phyloP scores from a whole-genome alignment of 1,140 invertebrate species.

The Archivesica marissinica region DNA sequence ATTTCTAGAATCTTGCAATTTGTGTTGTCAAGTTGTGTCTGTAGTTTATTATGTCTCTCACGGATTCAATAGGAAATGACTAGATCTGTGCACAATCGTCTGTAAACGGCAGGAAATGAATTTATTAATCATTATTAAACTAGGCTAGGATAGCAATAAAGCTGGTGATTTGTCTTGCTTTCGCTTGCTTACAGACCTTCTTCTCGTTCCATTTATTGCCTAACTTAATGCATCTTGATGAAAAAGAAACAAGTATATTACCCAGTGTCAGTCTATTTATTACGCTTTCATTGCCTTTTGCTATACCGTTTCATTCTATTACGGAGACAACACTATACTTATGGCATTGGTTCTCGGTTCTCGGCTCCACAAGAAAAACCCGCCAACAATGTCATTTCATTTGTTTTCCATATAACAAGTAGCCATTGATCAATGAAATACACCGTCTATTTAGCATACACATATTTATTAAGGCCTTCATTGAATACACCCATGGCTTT shows the following conservation, averaged over 20 bases:
- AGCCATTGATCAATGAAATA: background rate
- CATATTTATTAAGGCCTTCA: constrained; percentile 7
- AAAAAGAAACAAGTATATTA: constrained; percentile 25
- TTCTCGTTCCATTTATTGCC: background rate
- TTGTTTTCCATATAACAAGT: constrained; percentile 30
- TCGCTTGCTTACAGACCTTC: background rate
- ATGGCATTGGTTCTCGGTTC: background rate
- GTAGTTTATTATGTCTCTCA: background rate
- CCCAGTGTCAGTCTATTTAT: constrained; percentile 31
- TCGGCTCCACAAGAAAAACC: background rate
- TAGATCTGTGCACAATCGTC: background rate
- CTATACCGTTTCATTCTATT: background rate
- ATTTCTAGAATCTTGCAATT: too few relatives aligned
- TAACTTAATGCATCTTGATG: background rate
- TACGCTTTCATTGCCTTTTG: background rate
- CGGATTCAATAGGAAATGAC: background rate
- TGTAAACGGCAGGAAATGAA: constrained; percentile 29
- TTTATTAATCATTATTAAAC: constrained; percentile 44
- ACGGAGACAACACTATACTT: constrained; percentile 20
- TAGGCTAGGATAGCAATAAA: background rate
- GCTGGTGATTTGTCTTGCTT: constrained; percentile 23
- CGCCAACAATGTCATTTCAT: constrained; percentile 26
- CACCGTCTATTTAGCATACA: constrained; percentile 18
- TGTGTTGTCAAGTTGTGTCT: too few relatives aligned
- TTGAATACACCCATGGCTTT: background rate